Evolutionary conservation across 2,888 invertebrate species (phyloP).

Genomic region (Drosophila pseudotalamancana): DNA sequence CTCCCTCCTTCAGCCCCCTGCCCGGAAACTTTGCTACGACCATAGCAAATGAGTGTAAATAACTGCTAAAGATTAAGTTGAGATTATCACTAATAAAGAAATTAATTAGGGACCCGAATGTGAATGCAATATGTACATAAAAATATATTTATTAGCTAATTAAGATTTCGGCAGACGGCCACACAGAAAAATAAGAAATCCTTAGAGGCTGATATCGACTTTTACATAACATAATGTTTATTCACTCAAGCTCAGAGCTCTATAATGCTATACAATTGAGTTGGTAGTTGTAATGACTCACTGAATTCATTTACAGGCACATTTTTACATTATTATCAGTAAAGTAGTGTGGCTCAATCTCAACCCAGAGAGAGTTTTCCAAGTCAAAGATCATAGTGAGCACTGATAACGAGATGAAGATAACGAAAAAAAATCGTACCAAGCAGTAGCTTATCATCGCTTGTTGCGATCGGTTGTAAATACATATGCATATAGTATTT

Average conservation of each 20-base stretch:
- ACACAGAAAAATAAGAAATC: background rate
- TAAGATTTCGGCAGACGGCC: background rate
- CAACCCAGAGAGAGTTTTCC: too few species aligned
- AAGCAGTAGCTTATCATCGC: background rate
- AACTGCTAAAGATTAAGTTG: constrained; percentile 70
- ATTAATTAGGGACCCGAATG: constrained; percentile 53
- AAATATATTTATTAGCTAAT: background rate
- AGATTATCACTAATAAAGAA: constrained; percentile 74
- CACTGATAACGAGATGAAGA: too few species aligned
- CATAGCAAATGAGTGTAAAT: constrained; percentile 59
- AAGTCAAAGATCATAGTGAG: too few species aligned
- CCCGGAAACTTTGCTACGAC: background rate
- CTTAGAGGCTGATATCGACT: background rate
- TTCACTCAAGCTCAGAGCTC: too few species aligned
- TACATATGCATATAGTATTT: too few species aligned
- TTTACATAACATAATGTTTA: background rate
- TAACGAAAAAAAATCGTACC: background rate
- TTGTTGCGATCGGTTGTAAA: background rate
- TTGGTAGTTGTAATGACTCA: too few species aligned
- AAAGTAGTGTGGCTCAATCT: too few species aligned
- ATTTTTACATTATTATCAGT: too few species aligned
- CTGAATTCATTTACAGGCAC: too few species aligned
- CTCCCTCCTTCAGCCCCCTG: constrained; percentile 18
- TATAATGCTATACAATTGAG: too few species aligned
- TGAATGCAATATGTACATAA: background rate